Evolutionary conservation across 2,888 invertebrate genomes (phyloP).

Genomic region (Teleogryllus oceanicus): DNA sequence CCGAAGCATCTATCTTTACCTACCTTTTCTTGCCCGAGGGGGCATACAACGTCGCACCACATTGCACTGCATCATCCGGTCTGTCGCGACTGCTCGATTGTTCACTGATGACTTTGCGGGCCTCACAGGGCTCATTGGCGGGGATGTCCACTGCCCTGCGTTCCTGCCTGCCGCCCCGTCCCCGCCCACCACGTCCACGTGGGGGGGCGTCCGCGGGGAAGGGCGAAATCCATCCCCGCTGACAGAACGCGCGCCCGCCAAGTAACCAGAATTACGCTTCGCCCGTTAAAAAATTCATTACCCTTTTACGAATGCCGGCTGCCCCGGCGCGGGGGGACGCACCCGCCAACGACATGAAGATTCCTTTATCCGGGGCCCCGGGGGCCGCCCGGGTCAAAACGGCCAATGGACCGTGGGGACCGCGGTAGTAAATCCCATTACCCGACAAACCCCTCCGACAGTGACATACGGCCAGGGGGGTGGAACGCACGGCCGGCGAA

Average conservation of each 20-base stretch:
- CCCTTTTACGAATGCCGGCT: background rate
- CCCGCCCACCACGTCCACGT: too few relatives aligned
- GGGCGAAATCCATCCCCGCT: background rate
- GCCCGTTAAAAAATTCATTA: background rate
- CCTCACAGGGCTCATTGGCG: too few relatives aligned
- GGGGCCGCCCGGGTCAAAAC: background rate
- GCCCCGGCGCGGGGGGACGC: background rate
- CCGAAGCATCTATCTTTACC: too few relatives aligned
- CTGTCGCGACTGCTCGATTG: too few relatives aligned
- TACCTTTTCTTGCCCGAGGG: too few relatives aligned
- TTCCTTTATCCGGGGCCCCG: background rate
- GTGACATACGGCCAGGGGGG: background rate
- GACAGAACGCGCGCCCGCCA: background rate
- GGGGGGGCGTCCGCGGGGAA: too few relatives aligned
- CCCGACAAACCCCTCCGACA: background rate
- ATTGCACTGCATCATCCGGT: too few relatives aligned
- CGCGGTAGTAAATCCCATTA: background rate
- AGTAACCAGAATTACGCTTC: slow-evolving; percentile 18
- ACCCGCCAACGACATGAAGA: background rate
- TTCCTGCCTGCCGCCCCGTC: too few relatives aligned
- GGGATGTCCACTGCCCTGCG: too few relatives aligned
- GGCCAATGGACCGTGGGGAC: background rate
- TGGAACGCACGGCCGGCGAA: background rate
- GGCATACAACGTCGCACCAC: too few relatives aligned
- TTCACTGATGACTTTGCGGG: too few relatives aligned